Percentiles rank a stretch among this genome's conserved stretches.
phyloP scores from a whole-genome alignment of 2,888 invertebrate genomes.

The Microlaimidae sp. region DNA sequence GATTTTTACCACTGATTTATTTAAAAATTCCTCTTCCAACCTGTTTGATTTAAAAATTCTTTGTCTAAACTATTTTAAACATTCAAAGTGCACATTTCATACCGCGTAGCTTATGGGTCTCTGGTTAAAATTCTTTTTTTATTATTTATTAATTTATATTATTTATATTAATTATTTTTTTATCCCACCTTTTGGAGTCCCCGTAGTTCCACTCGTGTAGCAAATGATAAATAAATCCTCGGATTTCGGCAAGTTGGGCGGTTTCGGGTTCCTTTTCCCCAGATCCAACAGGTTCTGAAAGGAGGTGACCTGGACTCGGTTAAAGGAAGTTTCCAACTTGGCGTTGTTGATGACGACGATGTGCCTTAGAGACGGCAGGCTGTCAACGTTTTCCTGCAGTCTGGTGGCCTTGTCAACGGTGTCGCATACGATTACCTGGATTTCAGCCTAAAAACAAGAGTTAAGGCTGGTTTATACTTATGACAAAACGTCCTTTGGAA shows the following conservation, averaged over 20 bases:
- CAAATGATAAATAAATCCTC: conserved; percentile 37
- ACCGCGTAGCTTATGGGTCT: too few species aligned
- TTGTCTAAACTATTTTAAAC: too few species aligned
- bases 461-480: too few species aligned
- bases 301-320: not conserved
- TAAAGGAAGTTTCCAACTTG: not conserved
- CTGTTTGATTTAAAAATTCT: too few species aligned
- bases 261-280: not conserved
- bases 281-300: conserved; percentile 8
- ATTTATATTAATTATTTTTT: conserved; percentile 63
- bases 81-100: too few species aligned
- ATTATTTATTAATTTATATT: not conserved
- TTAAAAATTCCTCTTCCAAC: too few species aligned
- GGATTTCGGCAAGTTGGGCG: conserved; percentile 27
- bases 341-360: conserved; percentile 4
- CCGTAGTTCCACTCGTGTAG: conserved; percentile 52
- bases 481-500: too few species aligned
- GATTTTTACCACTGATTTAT: too few species aligned
- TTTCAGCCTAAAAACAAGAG: too few species aligned
- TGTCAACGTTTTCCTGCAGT: not conserved
- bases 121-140: not conserved
- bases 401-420: not conserved
- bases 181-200: conserved; percentile 91
- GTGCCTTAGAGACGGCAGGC: not conserved
- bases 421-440: conserved; percentile 8